Conservation (phyloP, 2,888 invertebrate species). For the Gymnosoma rotundatum region DNA sequence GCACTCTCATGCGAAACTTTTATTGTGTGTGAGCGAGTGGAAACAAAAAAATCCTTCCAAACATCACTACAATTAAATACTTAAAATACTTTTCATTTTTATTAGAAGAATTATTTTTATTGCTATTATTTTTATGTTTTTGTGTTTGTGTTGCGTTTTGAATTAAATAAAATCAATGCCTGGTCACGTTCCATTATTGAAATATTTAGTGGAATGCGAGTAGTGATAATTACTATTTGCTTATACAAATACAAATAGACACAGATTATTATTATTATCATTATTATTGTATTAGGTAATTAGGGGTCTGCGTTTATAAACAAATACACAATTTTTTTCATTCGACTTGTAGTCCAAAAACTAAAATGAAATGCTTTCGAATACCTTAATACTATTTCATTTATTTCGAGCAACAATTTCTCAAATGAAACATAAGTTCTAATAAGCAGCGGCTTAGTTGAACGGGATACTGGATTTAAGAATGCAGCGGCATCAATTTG, state of each 20-base stretch:
- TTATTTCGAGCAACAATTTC: too few relatives aligned
- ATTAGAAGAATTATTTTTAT: constrained; percentile 45
- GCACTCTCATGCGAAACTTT: not conserved
- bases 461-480: too few relatives aligned
- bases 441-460: too few relatives aligned
- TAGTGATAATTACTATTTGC: constrained; percentile 47
- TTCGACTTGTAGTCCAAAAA: not conserved
- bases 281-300: not conserved
- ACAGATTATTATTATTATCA: not conserved
- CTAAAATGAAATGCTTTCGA: too few relatives aligned
- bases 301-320: not conserved
- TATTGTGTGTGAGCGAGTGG: constrained; percentile 6
- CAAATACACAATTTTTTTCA: not conserved
- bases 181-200: constrained; percentile 44
- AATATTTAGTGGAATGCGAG: constrained; percentile 22
- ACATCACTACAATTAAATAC: not conserved
- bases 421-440: too few relatives aligned
- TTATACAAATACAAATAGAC: constrained; percentile 20
- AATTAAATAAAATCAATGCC: constrained; percentile 40
- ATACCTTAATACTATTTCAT: too few relatives aligned
- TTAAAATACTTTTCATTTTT: constrained; percentile 37
- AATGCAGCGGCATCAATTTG: too few relatives aligned
- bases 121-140: constrained; percentile 6
- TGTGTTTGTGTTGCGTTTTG: constrained; percentile 24
- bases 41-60: not conserved